phyloP scores from a whole-genome alignment of 2,797 vertebrate species.

The Tamandua tetradactyla region DNA sequence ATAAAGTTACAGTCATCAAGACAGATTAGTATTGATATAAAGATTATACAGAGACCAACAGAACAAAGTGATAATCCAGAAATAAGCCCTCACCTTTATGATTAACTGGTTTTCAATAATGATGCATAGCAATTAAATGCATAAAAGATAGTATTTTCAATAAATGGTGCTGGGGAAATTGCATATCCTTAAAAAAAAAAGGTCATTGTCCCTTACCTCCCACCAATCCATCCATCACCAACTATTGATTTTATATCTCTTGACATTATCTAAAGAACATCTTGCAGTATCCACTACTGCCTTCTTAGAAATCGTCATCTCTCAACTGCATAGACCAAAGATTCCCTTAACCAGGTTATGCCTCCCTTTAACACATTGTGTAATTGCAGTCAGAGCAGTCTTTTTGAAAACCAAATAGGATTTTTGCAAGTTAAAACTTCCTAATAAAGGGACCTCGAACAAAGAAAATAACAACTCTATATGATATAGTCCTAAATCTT shows the following conservation, averaged over 20 bases:
- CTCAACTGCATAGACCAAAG: neutral
- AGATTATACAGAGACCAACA: neutral
- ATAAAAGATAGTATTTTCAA: neutral
- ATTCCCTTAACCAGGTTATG: too few species aligned
- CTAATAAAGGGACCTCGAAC: neutral
- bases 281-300: too few species aligned
- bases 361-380: neutral
- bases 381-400: neutral
- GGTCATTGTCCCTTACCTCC: neutral
- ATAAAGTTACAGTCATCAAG: neutral
- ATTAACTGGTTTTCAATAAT: neutral
- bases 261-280: neutral
- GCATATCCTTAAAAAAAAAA: neutral
- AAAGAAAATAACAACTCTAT: neutral
- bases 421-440: neutral
- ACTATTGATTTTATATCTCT: neutral
- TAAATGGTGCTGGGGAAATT: neutral
- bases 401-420: neutral
- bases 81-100: neutral
- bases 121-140: neutral
- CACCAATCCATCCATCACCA: too few species aligned
- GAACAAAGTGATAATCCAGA: neutral
- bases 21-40: neutral
- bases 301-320: neutral
- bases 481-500: neutral